Conservation (phyloP, 2,888 invertebrate species). For the Drosophila aldrichi region DNA sequence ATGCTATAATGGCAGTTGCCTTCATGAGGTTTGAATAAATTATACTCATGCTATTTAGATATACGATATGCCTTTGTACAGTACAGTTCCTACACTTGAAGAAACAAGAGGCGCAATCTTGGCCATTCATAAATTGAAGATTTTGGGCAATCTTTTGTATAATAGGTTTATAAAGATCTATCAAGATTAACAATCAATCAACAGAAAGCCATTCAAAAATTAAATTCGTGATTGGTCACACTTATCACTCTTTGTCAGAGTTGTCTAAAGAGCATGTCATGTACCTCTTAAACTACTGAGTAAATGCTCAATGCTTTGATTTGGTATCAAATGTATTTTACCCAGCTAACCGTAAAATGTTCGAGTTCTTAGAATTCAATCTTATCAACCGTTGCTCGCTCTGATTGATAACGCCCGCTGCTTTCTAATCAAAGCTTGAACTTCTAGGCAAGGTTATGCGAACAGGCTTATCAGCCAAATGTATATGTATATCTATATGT, state of each 20-base stretch:
- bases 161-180: no score
- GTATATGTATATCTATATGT: neutral
- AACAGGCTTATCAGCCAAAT: constrained; percentile 9
- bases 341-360: neutral
- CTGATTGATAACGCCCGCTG: constrained; percentile 4
- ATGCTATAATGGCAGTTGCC: constrained; percentile 22
- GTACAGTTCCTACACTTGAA: constrained; percentile 2
- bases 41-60: constrained; percentile 1
- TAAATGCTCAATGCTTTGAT: no score
- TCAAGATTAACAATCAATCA: neutral
- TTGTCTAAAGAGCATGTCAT: neutral
- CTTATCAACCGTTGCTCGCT: constrained; percentile 5
- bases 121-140: no score
- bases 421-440: constrained; percentile 7
- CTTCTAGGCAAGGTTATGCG: constrained; percentile 29
- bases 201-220: neutral
- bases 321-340: no score
- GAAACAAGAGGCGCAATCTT: neutral
- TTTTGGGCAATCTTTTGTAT: neutral
- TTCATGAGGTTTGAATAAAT: constrained; percentile 18
- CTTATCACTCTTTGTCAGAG: neutral
- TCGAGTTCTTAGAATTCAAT: neutral
- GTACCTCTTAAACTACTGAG: no score
- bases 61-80: neutral
- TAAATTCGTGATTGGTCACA: neutral